phyloP scores from a whole-genome alignment of 2,113 vertebrate species.

The Neotragus moschatus region DNA sequence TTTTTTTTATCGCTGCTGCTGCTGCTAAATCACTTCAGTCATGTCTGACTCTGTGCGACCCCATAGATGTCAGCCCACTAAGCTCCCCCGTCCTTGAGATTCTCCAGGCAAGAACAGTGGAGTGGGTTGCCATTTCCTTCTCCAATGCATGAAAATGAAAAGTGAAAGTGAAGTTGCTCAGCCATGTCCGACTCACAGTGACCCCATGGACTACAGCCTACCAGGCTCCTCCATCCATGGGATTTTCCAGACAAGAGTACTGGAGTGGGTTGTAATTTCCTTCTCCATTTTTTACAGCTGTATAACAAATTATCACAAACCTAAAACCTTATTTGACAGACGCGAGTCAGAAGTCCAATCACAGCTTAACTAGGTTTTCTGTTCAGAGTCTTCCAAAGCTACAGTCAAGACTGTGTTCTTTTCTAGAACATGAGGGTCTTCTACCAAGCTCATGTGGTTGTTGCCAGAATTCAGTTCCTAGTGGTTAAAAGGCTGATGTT shows the following conservation, averaged over 20 bases:
- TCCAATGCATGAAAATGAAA: no score
- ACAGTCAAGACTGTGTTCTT: neutral
- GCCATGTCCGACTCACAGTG: fast-evolving
- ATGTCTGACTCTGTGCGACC: fast-evolving
- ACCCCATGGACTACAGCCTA: no score
- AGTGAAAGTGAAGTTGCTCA: no score
- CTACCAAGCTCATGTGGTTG: neutral
- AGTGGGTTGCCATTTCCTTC: no score
- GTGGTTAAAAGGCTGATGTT: neutral
- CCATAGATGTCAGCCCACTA: fast-evolving
- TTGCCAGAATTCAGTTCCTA: neutral
- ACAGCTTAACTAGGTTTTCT: neutral
- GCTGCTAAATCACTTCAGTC: neutral
- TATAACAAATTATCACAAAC: neutral
- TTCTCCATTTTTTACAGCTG: neutral
- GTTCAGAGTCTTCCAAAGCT: neutral
- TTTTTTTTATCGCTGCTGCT: neutral
- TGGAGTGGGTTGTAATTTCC: neutral
- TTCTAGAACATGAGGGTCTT: neutral
- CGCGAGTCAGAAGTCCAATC: neutral
- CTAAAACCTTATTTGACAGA: neutral
- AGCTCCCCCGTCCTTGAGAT: no score
- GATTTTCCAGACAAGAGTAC: neutral
- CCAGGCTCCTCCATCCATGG: no score
- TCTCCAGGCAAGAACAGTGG: no score